These are phyloP conservation scores for Furcifer pardalis DNA, from an alignment of 2,797 vertebrate genomes.

Conservation along the genomic window DNA sequence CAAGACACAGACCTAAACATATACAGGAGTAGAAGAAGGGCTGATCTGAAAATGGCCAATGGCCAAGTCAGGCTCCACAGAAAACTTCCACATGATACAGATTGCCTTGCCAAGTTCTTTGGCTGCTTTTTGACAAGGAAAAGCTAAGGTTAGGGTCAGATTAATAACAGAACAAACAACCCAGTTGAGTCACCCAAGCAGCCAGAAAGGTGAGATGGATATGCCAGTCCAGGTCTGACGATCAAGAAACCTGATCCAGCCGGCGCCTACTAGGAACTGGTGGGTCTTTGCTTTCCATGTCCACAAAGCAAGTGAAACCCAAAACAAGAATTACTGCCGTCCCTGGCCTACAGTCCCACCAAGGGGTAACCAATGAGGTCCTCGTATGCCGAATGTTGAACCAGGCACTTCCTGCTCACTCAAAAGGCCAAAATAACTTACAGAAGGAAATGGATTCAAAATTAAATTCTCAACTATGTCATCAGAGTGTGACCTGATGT, in stretches of 20 bases:
- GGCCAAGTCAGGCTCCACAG: background rate
- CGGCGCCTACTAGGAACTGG: conserved; percentile 30
- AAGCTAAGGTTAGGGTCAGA: rapidly evolving
- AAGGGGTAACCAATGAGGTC: background rate
- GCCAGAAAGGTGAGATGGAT: conserved; percentile 22
- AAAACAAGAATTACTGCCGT: background rate
- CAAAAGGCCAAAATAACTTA: background rate
- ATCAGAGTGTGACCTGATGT: background rate
- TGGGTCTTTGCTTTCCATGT: conserved; percentile 59
- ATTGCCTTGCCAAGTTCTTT: background rate
- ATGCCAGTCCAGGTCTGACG: background rate
- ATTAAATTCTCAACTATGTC: background rate
- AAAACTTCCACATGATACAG: background rate
- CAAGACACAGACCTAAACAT: background rate
- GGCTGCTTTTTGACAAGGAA: background rate
- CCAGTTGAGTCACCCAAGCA: conserved; percentile 19
- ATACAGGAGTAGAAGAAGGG: too few species aligned
- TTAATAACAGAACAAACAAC: background rate
- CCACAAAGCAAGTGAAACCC: conserved; percentile 40
- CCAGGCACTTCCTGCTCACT: background rate
- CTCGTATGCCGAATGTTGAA: conserved; percentile 57
- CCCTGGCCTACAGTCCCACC: rapidly evolving
- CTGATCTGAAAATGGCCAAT: too few species aligned
- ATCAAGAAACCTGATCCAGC: background rate
- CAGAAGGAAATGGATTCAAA: background rate